Base-by-base conservation (phyloP, 2,113 vertebrate species). In the Rhinopomastus cyanomelas region DNA sequence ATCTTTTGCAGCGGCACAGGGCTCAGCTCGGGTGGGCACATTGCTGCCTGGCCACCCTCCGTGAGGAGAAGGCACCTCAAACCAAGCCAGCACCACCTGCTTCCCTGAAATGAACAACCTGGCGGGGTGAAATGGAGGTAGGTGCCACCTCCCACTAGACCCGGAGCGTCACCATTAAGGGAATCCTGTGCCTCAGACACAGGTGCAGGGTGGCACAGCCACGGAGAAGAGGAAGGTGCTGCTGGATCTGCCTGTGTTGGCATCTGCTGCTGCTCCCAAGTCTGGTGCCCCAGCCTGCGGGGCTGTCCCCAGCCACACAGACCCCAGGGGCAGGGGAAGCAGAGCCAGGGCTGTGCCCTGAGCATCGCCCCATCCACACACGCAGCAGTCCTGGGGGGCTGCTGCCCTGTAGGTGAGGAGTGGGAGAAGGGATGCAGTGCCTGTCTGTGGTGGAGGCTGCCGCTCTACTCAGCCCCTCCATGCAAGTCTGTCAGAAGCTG, bases 401-500 rank as follows among this genome's bases (percentile, higher is more conserved):
- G 37, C 37, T 46, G 57, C 36, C 80, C 18, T 34, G 12, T 19
- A 19, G 68, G 27, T 17, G 39, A 37, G 68, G 39, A 27, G 22
- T 23, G 29, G 44, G 32, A 44, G 22, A 1, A 2, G 22, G 2
- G 3, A 18, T 11, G n/a, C 36, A 27, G 26, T 1, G 1, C 10
- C 26, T 21, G 27, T 72, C 46, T 2, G 4, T 1, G 4, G 23
- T 6, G 1, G 29, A 39, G 34, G 42, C 32, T 51, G 26, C 5
- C 0, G 27, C 27, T 12, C 22, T 0, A 1, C 32, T 6, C 61
- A 44, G 25, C 61, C 6, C 30, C 44, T 13, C 44, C 1, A 2
- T 14, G 30, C 8, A 3, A 1, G 0, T 29, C 32, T 3, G 0
- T 4, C 16, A 16, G 0, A 1, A 29, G 65, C 32, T 34, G 57